Evolutionary conservation across 2,113 vertebrate genomes (phyloP), one percentile per base, ranked within the genome.

Genomic region (Melierax canorus): DNA sequence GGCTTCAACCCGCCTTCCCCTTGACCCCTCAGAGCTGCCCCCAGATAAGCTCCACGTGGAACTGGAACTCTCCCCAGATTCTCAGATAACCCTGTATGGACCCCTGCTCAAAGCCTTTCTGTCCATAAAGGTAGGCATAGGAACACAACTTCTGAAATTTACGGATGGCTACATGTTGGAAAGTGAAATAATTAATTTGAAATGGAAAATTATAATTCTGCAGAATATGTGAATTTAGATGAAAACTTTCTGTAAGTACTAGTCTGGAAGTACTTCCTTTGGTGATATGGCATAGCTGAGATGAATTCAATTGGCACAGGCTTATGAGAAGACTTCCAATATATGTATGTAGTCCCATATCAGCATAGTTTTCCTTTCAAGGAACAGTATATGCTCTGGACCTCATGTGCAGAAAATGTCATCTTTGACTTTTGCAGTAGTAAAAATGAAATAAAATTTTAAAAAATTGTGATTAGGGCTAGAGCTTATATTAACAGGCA

Each of bases 61-160:
- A 96, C 98, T 99, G 98, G 99, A 99, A 55, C 98, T 99, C 62
- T 99, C 99, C 20, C 98, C 99, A 12, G 99, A 99, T 96, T 99
- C 99, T 78, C 99, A 99, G 50, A 98, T 99, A 92, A 98, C 98
- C 45, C 98, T 99, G 0, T 99, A 99, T 20, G 99, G 99, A 50
- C 99, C 99, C 64, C 71, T 99, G 69, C 98, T 99, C 45, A 98
- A 98, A 95, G 98, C 99, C 20, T 99, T 99, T 80, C 96, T 99
- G 29, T 98, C 99, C 89, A 98, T 99, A 94, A 99, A 99, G 99
- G 99, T 99, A 98, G 66, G 74, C 32, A 53, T 15, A 69, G 55
- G 63, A 67, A 53, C 53, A 62, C 7, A 32, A 16, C 29, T 50
- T 0, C 0, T 5, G 11, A 43, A 30, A 46, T 15, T 13, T 36